Evolutionary conservation across 2,113 vertebrate genomes (phyloP).

Genomic region (Syngnathus floridae): DNA sequence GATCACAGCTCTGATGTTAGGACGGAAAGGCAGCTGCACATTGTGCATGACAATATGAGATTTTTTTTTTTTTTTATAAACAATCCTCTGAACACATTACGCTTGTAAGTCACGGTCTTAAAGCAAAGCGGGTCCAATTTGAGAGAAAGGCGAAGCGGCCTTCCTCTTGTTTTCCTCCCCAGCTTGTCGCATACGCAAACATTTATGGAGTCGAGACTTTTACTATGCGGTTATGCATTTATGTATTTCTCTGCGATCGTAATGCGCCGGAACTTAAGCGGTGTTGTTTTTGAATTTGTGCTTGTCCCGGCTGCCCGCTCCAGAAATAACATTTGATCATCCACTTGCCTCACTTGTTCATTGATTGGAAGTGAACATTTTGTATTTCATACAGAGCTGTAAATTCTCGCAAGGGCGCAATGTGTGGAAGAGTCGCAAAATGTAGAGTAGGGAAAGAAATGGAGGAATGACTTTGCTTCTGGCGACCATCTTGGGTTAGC

Average conservation of each 20-base stretch:
- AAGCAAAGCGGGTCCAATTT: conserved; percentile 23
- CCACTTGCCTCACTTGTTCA: conserved; percentile 22
- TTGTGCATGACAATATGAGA: conserved; percentile 9
- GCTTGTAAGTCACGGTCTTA: conserved; percentile 39
- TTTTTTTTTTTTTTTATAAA: conserved; percentile 1
- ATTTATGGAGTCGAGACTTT: conserved; percentile 49
- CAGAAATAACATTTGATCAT: not conserved
- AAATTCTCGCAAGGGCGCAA: not conserved
- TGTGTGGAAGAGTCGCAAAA: conserved; percentile 6
- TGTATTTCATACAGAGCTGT: not conserved
- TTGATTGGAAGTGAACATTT: conserved; percentile 59
- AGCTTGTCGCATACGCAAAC: conserved; percentile 40
- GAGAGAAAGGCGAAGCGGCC: conserved; percentile 10
- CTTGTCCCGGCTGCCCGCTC: not conserved
- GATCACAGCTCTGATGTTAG: conserved; percentile 40
- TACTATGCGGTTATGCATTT: conserved; percentile 51
- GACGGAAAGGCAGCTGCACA: conserved; percentile 4
- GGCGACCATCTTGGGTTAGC: conserved; percentile 54
- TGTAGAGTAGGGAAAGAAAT: conserved; percentile 31
- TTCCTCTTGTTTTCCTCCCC: conserved; percentile 18
- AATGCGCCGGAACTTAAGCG: conserved; percentile 38
- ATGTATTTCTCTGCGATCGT: conserved; percentile 29
- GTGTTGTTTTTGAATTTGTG: not conserved
- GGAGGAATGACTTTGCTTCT: conserved; percentile 52
- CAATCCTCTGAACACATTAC: too few relatives aligned